A percentile compares a stretch with the other conserved stretches of the same genome.
Evolutionary conservation across 2,888 invertebrate species (phyloP).

Genomic region (Ligdia adustata): DNA sequence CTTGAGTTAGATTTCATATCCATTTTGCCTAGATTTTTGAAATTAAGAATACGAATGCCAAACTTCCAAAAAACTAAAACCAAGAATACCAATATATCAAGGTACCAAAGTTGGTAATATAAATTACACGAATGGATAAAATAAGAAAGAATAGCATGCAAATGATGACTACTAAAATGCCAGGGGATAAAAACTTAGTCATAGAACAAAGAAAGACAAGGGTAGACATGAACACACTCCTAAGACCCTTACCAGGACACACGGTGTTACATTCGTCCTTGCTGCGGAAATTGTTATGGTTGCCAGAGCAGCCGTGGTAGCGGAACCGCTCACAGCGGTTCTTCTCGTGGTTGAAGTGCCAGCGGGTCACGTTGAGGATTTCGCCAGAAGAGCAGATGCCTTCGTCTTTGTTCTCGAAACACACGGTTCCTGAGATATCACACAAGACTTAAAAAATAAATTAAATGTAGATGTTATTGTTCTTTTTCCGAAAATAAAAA

Average conservation of each 20-base stretch:
- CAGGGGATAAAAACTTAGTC: background rate
- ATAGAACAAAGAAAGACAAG: background rate
- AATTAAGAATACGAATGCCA: background rate
- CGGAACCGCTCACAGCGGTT: constrained; percentile 90
- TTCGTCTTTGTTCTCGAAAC: constrained; percentile 89
- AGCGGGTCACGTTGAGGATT: constrained; percentile 81
- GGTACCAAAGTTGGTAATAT: background rate
- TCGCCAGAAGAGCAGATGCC: constrained; percentile 78
- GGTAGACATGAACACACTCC: too few species aligned
- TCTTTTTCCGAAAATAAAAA: too few species aligned
- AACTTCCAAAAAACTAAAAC: background rate
- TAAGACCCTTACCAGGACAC: constrained; percentile 86
- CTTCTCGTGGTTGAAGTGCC: constrained; percentile 90
- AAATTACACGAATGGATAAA: background rate
- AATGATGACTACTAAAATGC: too few species aligned
- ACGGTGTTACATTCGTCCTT: constrained; percentile 91
- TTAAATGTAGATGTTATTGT: too few species aligned
- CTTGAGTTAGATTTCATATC: too few species aligned
- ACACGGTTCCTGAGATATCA: constrained; percentile 86
- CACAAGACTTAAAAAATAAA: too few species aligned
- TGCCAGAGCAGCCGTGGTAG: constrained; percentile 90
- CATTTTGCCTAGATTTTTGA: background rate
- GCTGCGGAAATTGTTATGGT: constrained; percentile 93
- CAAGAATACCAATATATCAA: background rate
- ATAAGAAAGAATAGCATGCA: background rate